Evolutionary conservation across 2,113 vertebrate genomes (phyloP).

Genomic region (Thamnophis sirtalis): DNA sequence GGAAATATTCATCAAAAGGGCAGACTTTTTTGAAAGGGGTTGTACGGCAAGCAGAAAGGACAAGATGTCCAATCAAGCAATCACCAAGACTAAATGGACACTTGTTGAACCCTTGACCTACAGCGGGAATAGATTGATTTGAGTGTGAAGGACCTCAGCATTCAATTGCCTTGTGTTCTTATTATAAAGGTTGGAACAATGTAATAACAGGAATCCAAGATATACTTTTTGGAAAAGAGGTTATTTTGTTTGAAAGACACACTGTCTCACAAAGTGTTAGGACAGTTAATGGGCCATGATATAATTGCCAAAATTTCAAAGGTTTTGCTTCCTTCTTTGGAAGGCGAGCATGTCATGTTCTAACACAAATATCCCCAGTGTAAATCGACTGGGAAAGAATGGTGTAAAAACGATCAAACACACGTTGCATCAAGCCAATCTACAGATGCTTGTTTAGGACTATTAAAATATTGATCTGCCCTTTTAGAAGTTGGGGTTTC

Average conservation of each 20-base stretch:
- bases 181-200: not conserved
- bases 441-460: not conserved
- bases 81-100: not conserved
- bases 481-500: not conserved
- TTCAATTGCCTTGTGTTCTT: not conserved
- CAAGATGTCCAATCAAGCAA: not conserved
- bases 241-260: not conserved
- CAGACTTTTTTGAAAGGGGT: not conserved
- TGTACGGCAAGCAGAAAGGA: not conserved
- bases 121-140: not conserved
- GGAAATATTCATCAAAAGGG: not conserved
- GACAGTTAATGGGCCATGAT: not conserved
- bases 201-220: not conserved
- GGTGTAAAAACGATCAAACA: not conserved
- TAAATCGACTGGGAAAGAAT: not conserved
- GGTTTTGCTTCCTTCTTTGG: not conserved
- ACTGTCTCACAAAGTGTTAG: not conserved
- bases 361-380: not conserved
- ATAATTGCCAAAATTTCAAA: not conserved
- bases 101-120: not conserved
- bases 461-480: not conserved
- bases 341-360: not conserved
- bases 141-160: not conserved
- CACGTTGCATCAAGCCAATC: not conserved
- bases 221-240: not conserved